Evolutionary conservation across 23 tunicate species (phyloP).

Genomic region (Aplidium turbinatum): DNA sequence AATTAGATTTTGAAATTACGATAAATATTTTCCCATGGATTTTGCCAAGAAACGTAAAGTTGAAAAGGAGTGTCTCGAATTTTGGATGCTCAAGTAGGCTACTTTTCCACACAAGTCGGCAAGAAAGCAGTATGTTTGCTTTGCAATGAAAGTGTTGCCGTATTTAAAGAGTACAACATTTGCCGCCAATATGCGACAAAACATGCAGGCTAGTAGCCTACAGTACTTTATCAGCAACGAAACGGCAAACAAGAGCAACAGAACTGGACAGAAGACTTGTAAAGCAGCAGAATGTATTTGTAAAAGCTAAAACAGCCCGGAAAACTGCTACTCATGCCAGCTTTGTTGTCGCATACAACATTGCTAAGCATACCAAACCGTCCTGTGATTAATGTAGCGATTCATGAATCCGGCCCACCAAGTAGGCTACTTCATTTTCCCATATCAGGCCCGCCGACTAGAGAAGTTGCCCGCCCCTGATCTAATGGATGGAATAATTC

Average conservation of each 20-base stretch:
- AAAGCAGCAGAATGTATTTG: slow-evolving; percentile 81
- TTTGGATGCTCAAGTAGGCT: slow-evolving; percentile 76
- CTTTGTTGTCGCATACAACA: slow-evolving; percentile 64
- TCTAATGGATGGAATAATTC: too few species aligned
- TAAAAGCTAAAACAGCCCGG: slow-evolving; percentile 66
- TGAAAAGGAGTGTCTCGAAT: slow-evolving; percentile 79
- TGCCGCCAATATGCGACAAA: slow-evolving; percentile 65
- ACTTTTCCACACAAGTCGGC: slow-evolving; percentile 62
- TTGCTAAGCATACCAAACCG: slow-evolving; percentile 74
- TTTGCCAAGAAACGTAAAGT: slow-evolving; percentile 79
- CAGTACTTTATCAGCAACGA: slow-evolving; percentile 67
- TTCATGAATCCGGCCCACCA: too few species aligned
- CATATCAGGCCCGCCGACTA: too few species aligned
- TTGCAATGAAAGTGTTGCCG: slow-evolving; percentile 56
- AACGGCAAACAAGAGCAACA: slow-evolving; percentile 77
- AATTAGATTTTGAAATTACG: too few species aligned
- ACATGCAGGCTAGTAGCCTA: slow-evolving; percentile 59
- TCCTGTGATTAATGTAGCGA: too few species aligned
- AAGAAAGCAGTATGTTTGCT: slow-evolving; percentile 51
- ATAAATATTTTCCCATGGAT: too few species aligned
- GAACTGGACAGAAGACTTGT: slow-evolving; percentile 72
- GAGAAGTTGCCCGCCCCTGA: too few species aligned
- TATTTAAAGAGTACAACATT: slow-evolving; percentile 67
- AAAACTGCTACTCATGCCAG: slow-evolving; percentile 77
- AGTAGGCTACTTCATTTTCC: too few species aligned